Evolutionary conservation across 92 coral and sea anemone species (phyloP), one percentile per base, ranked within the genome.

Genomic region (Porites evermanni): DNA sequence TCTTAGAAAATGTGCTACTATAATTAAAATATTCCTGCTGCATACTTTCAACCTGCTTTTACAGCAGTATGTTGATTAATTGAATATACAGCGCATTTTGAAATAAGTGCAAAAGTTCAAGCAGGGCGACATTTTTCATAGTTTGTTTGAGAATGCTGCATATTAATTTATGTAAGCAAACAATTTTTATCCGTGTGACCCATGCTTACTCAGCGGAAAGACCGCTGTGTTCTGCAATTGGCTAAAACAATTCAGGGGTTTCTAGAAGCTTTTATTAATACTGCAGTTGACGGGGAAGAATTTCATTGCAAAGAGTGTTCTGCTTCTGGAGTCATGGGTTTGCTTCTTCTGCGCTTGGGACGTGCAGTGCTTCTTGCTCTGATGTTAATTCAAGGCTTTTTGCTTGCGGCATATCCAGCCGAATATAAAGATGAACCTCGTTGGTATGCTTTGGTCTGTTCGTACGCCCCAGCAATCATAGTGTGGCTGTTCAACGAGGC

Each of bases 141-240:
- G 90, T 17, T 70, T 93, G 84, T 2, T 80, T 52, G 54, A 67
- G 23, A 68, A 75, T 6, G 76, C 84, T 3, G 18, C 12, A 29
- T 47, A 81, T 70, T 51, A n/a, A 50, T 32, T 32, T 17, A 70
- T 2, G 23, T 72, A 17, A 10, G 18, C 85, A 76, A 68, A 24
- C 88, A 84, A 17, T 32, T 32, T 32, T 32, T 32, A 32, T 32
- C 38, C 38, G 2, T 1, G 38, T 1, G 38, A 32, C 38, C 38
- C 38, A 32, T 24, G 38, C 38, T 32, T 1, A 32, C 38, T 32
- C 38, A 32, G 38, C 38, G 38, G 38, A 32, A 32, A 32, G 38
- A 32, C 38, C 38, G 38, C 2, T 32, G 2, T 32, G 38, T 32
- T 32, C 38, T 32, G 38, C 38, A 32, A 32, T 32, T 32, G 38